A percentile compares a stretch with the other conserved stretches of the same genome.
phyloP scores from a whole-genome alignment of 2,113 vertebrate genomes.

The Cervus canadensis region DNA sequence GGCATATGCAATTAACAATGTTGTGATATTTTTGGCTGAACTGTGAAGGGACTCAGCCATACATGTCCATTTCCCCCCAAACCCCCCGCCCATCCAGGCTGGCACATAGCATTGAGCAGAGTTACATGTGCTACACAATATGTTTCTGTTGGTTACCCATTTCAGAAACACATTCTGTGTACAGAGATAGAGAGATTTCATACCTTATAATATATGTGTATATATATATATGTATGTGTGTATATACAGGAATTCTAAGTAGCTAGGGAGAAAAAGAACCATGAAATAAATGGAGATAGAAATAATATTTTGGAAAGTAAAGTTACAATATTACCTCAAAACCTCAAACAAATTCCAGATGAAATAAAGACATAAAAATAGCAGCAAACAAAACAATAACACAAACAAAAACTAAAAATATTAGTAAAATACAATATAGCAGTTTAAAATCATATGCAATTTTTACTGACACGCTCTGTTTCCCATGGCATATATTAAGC shows the following conservation, averaged over 20 bases:
- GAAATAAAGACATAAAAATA: not conserved
- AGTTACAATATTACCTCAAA: not conserved
- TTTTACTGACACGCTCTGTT: not conserved
- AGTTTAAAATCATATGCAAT: not conserved
- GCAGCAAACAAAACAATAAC: not conserved
- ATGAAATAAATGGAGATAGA: not conserved
- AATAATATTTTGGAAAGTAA: not conserved
- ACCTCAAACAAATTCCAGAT: not conserved
- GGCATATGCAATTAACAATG: not conserved
- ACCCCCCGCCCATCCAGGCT: fast-evolving
- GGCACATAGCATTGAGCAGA: not conserved
- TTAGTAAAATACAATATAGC: not conserved
- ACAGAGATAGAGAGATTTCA: fast-evolving
- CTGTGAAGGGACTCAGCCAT: not conserved
- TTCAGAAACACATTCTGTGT: not conserved
- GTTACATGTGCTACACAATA: not conserved
- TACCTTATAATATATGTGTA: not conserved
- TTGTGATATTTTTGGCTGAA: not conserved
- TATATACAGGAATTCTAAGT: not conserved
- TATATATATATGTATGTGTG: not conserved
- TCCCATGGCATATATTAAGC: not conserved
- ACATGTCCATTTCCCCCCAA: not conserved
- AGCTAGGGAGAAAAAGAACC: not conserved
- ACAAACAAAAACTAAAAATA: not conserved
- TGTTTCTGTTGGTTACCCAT: not conserved